These are phyloP conservation scores for Apoderus coryli DNA, from an alignment of 2,888 invertebrate genomes.

Conservation along the genomic window DNA sequence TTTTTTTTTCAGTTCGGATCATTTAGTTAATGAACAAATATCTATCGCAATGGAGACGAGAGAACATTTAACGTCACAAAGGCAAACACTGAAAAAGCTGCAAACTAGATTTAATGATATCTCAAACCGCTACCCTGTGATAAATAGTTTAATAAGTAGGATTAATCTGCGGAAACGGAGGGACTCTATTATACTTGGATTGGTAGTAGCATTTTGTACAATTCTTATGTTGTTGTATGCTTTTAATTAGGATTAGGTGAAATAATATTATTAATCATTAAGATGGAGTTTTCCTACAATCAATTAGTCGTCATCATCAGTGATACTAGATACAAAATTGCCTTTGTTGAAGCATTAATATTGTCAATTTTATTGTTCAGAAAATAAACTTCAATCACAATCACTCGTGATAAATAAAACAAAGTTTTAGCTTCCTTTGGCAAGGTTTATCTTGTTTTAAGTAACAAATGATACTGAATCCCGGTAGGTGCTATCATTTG, in stretches of 20 bases:
- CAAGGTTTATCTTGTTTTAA: too few relatives aligned
- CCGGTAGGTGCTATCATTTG: too few relatives aligned
- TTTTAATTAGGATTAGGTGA: constrained; percentile 41
- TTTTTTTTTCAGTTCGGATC: constrained; percentile 61
- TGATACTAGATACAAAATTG: too few relatives aligned
- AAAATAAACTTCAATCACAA: too few relatives aligned
- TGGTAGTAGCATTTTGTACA: constrained; percentile 78
- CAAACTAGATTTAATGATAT: constrained; percentile 89
- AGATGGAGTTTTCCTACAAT: too few relatives aligned
- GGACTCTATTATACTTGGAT: constrained; percentile 84
- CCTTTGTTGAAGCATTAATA: too few relatives aligned
- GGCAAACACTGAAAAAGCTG: constrained; percentile 77
- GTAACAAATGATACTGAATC: too few relatives aligned
- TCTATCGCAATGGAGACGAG: constrained; percentile 94
- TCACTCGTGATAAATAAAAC: too few relatives aligned
- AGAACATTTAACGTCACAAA: constrained; percentile 80
- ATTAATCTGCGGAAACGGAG: constrained; percentile 88
- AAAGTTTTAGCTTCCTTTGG: too few relatives aligned
- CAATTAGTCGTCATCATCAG: too few relatives aligned
- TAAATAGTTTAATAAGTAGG: constrained; percentile 78
- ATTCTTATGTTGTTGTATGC: constrained; percentile 72
- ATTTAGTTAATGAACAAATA: constrained; percentile 91
- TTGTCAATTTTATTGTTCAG: too few relatives aligned
- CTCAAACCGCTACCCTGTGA: constrained; percentile 71
- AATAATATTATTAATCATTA: too few relatives aligned